These are phyloP conservation scores for Conus ventricosus DNA, from an alignment of 1,140 invertebrate species.

Conservation along the genomic window DNA sequence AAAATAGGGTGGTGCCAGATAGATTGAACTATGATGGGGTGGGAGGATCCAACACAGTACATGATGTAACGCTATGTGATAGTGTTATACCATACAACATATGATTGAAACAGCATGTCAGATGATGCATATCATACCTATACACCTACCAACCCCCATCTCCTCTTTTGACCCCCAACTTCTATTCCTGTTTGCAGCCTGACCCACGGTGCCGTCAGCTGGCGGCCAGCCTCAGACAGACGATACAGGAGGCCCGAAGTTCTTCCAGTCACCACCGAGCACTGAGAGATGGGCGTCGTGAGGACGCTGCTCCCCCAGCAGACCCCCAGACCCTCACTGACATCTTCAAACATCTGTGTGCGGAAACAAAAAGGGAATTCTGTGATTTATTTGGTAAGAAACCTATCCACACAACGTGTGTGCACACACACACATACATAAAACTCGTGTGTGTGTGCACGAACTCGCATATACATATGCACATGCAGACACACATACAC, in stretches of 20 bases:
- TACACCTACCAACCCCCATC: no score
- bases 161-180: no score
- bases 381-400: not conserved
- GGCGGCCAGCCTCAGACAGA: not conserved
- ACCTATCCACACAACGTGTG: no score
- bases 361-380: not conserved
- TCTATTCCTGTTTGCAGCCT: not conserved
- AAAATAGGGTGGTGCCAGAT: no score
- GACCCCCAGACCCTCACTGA: not conserved
- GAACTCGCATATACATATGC: not conserved
- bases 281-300: not conserved
- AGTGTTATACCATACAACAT: no score
- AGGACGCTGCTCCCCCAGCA: not conserved
- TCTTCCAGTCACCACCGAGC: not conserved
- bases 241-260: not conserved
- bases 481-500: not conserved
- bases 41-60: no score
- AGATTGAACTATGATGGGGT: no score
- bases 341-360: not conserved
- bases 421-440: not conserved
- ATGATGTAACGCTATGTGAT: no score
- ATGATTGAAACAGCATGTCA: no score
- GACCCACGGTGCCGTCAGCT: not conserved
- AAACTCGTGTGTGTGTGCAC: no score
- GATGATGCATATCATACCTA: no score